Evolutionary conservation across 2,113 vertebrate genomes (phyloP).

Genomic region (Silurus asotus): DNA sequence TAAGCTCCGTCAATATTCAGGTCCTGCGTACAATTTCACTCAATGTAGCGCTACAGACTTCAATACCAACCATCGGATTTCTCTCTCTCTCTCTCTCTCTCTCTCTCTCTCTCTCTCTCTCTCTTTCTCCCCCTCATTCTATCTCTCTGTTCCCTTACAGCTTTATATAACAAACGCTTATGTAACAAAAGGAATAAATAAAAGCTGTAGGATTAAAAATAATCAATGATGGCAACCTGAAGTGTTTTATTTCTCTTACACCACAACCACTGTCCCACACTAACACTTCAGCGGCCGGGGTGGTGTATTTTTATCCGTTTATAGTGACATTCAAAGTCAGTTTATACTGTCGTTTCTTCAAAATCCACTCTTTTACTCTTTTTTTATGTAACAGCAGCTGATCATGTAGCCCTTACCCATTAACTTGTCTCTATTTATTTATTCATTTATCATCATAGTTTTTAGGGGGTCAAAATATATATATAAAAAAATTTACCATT

Average conservation of each 20-base stretch:
- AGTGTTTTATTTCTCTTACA: not conserved
- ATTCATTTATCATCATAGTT: not conserved
- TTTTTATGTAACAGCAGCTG: not conserved
- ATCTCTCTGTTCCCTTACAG: not conserved
- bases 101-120: not conserved
- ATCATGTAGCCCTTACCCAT: no score
- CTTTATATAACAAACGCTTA: not conserved
- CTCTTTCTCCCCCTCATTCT: no score
- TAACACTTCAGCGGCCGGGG: not conserved
- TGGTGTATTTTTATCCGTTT: not conserved
- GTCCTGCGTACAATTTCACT: not conserved
- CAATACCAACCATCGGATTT: not conserved
- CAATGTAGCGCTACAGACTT: not conserved
- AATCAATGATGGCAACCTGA: not conserved
- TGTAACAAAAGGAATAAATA: not conserved
- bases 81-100: no score
- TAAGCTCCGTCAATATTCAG: slow-evolving; percentile 21
- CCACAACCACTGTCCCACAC: not conserved
- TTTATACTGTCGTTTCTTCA: no score
- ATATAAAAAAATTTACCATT: no score
- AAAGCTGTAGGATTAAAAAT: not conserved
- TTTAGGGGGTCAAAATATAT: no score
- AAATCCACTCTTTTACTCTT: no score
- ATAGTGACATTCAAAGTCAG: not conserved
- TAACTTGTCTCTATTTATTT: not conserved